Percentiles rank a stretch among this genome's conserved stretches.
phyloP scores from a whole-genome alignment of 64 coral and sea anemone genomes.

The Cladopsammia gracilis region DNA sequence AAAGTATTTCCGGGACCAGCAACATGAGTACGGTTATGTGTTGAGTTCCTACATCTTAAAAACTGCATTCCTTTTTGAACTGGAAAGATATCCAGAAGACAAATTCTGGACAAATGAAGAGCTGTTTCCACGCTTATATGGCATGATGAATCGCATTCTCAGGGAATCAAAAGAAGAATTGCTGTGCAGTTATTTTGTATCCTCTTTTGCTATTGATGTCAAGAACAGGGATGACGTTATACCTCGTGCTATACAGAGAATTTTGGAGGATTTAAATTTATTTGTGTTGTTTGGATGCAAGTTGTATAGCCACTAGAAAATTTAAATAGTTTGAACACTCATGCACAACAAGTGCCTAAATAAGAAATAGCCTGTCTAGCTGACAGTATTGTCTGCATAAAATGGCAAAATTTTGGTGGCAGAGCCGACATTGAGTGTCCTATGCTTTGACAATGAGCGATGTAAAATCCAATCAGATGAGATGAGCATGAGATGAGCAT shows the following conservation, averaged over 20 bases:
- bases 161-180: conserved; percentile 32
- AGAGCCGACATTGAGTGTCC: no score
- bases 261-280: background rate
- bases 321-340: no score
- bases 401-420: no score
- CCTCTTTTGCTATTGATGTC: conserved; percentile 10
- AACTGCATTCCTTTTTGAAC: conserved; percentile 70
- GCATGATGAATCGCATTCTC: conserved; percentile 25
- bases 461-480: no score
- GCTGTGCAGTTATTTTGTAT: conserved; percentile 48
- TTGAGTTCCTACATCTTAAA: conserved; percentile 45
- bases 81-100: conserved; percentile 41
- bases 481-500: no score
- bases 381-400: no score
- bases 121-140: conserved; percentile 24
- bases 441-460: no score
- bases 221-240: conserved; percentile 2
- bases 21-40: background rate
- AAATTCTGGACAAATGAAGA: conserved; percentile 22
- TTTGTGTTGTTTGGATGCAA: background rate
- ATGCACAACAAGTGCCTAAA: no score
- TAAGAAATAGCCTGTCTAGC: no score
- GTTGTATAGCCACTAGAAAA: no score
- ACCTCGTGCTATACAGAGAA: conserved; percentile 13
- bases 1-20: conserved; percentile 60